These are phyloP conservation scores for Holothuria glaberrima DNA, from an alignment of 35 echinoderm and acorn worm genomes.

Conservation along the genomic window DNA sequence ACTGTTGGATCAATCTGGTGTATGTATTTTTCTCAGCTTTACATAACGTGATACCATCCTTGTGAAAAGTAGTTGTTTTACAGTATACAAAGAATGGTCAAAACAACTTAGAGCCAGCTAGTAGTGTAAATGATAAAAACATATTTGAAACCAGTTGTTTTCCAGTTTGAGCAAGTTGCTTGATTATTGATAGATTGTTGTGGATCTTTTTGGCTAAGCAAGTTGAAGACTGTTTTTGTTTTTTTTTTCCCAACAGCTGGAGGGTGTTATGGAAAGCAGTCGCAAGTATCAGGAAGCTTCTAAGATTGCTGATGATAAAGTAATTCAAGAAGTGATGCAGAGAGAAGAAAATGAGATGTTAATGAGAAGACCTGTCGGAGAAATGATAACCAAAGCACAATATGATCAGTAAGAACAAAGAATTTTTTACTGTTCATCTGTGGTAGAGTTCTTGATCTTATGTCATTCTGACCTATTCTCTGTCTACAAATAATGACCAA, in stretches of 20 bases:
- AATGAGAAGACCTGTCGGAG: slow-evolving; percentile 46
- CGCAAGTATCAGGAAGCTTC: slow-evolving; percentile 3
- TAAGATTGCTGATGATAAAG: slow-evolving; percentile 54
- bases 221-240: background rate
- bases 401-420: slow-evolving; percentile 81
- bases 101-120: background rate
- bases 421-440: too few relatives aligned
- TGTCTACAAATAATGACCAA: background rate
- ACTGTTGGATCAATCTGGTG: too few relatives aligned
- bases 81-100: background rate
- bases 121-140: background rate
- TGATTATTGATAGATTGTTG: too few relatives aligned
- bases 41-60: background rate
- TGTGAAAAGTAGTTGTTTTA: background rate
- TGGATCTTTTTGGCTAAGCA: too few relatives aligned
- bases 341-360: slow-evolving; percentile 70
- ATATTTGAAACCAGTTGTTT: background rate
- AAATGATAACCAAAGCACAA: slow-evolving; percentile 72
- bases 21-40: background rate
- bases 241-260: slow-evolving; percentile 50
- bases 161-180: too few relatives aligned
- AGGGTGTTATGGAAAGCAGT: slow-evolving; percentile 30
- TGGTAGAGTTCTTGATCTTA: too few relatives aligned
- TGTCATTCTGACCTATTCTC: too few relatives aligned
- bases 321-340: slow-evolving; percentile 60